Base-by-base conservation (phyloP, 2,888 invertebrate genomes). In the Willowsia nigromaculata region DNA sequence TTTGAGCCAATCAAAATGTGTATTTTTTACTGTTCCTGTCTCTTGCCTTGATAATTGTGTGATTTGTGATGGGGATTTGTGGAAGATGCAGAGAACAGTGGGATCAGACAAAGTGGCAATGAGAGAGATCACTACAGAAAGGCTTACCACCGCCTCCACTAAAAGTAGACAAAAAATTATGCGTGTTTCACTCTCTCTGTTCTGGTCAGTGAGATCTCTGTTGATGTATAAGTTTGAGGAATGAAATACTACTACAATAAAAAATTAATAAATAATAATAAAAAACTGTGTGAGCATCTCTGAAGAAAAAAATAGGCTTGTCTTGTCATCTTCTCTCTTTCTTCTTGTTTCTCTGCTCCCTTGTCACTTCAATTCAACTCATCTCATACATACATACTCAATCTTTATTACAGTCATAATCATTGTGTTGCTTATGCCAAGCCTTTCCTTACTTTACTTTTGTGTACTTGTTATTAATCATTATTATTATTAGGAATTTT, bases 211-310 rank as follows among this genome's bases (percentile, higher is more conserved):
- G 22, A n/a, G 5, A 56, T 3, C 22, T 56, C 3, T 30, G 15
- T 65, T 9, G 33, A n/a, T 62, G 33, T 9, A 65, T 5, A 18
- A 65, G 65, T 37, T 65, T 47, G 27, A 27, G 4, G 47, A 47
- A 65, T 37, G 65, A 37, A 65, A 65, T 37, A 65, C 43, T 13
- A 74, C 47, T 74, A 74, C 74, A 74, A 74, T 74, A 74, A 74
- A 74, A 74, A 47, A 74, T 74, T 74, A 74, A 74, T 74, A 74
- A 74, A 74, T 74, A 47, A 74, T 74, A 74, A 74, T 74, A 74
- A 74, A 74, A 30, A 25, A 47, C 47, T 47, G 15, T 74, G 47
- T 27, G 18, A n/a, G 9, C n/a, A 40, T 33, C 5, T 40, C 18
- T n/a, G 47, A 71, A 47, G 3, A 27, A 47, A 9, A 71, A 37